Base-by-base conservation (phyloP, 2,113 vertebrate species). In the Oreochromis niloticus region DNA sequence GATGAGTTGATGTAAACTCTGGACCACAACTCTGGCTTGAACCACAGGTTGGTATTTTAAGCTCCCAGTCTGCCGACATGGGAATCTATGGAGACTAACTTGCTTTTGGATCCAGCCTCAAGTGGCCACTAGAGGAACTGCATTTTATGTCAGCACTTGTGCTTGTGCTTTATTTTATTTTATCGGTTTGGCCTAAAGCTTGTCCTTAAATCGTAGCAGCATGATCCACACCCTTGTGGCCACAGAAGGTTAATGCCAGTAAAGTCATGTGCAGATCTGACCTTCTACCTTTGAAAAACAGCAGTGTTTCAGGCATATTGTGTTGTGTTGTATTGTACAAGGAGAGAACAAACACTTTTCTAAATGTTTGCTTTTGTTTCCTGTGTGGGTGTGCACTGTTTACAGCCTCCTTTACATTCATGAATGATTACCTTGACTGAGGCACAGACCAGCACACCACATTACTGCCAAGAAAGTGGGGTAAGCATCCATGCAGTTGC, bases 391-490 rank as follows among this genome's bases (percentile, higher is more conserved):
- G 87, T 89, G 54, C 34, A 30, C 2, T 36, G 6, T 48, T 19
- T 30, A 30, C 6, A 39, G 55, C 4, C 7, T 80, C 7, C 6
- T 50, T 34, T 27, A 17, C 9, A 13, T 6, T 9, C 57, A 71
- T 66, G 41, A 89, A 85, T 43, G 2, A 27, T 89, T 98, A 99
- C 98, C 97, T 98, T 98, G 98, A 92, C 96, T 99, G 91, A 98
- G 97, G 83, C 98, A 97, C 19, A 99, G 88, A 6, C 98, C 98
- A 0, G 98, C 98, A 4, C 97, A 97, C 98, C 98, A 99, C 90
- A 99, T 97, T 83, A 98, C 93, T 1, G 96, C 98, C 0, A 99
- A 97, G 92, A 99, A 99, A 0, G 98, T 99, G 2, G 98, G 97
- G 56, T 99, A 99, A 0, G 97, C 88, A 0, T 99, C 98, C 83